phyloP scores from a whole-genome alignment of 2,113 vertebrate species.

The Dolichallabes microphthalmus region DNA sequence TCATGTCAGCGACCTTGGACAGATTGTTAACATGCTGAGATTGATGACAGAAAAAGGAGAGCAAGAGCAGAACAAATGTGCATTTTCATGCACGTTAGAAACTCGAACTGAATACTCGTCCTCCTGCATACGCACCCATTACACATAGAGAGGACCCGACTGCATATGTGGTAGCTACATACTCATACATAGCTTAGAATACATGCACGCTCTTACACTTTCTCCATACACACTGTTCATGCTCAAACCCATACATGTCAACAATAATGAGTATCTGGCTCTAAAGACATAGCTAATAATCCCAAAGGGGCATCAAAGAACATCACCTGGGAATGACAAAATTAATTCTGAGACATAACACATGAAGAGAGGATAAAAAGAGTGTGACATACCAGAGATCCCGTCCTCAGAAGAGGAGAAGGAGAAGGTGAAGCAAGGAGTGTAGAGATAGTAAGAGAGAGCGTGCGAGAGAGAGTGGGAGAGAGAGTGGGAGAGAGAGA shows the following conservation, averaged over 20 bases:
- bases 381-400: slow-evolving; percentile 49
- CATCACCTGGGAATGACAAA: background rate
- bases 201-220: slow-evolving; percentile 34
- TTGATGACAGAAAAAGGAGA: slow-evolving; percentile 13
- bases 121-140: slow-evolving; percentile 46
- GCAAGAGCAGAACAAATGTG: slow-evolving; percentile 5
- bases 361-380: slow-evolving; percentile 30
- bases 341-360: background rate
- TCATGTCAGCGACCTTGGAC: slow-evolving; percentile 35
- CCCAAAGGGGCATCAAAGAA: background rate
- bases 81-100: slow-evolving; percentile 16
- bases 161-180: slow-evolving; percentile 58
- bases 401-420: slow-evolving; percentile 33
- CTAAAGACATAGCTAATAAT: background rate
- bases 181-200: slow-evolving; percentile 34
- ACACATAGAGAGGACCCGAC: slow-evolving; percentile 57
- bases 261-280: background rate
- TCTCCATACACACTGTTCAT: background rate
- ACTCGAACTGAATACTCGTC: background rate
- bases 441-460: slow-evolving; percentile 3
- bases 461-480: background rate
- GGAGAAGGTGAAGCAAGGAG: slow-evolving; percentile 32
- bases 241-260: background rate
- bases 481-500: slow-evolving; percentile 17
- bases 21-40: slow-evolving; percentile 28